Evolutionary conservation across 2,113 vertebrate genomes (phyloP), one percentile per base, ranked within the genome.

Genomic region (Neotoma lepida): DNA sequence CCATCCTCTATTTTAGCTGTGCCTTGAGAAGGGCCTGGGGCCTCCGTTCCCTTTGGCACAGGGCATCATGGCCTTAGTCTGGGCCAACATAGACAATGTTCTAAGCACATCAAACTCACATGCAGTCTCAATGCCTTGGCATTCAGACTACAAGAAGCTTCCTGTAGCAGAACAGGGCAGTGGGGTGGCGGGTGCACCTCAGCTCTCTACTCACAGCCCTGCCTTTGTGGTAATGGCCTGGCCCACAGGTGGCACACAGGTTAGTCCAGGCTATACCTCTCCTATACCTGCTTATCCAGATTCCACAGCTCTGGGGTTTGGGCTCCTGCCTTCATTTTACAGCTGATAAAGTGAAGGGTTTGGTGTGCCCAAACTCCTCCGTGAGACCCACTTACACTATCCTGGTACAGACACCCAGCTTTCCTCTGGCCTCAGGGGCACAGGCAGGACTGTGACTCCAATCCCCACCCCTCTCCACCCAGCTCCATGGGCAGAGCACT

Each of bases 151-250:
- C 26, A 30, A 44, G 56, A 26, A 46, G 4, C 14, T 44, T 80
- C 61, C 15, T 4, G 1, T 5, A 70, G 4, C 35, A 54, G 44
- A n/a, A 77, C n/a, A 70, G 77, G 39, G 51, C 1, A 6, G 18
- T 26, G 24, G 39, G 8, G 22, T 2, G 35, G 35, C 22, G 4
- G 58, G 41, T 0, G 1, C 15, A 22, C 1, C 20, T 33, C 68
- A 73, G 56, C 24, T 61, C 35, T 33, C 49, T 22, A 9, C 56
- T 41, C 10, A 13, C 1, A 2, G 28, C 70, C 58, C 33, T 49
- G 41, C 13, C 17, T 51, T 63, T 33, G 28, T 44, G 22, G 70
- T 54, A 44, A 46, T 2, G 6, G 77, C 1, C 8, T 9, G 33
- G 39, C 30, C 44, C 49, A 35, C 1, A 0, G 2, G 5, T 5